phyloP scores from a whole-genome alignment of 2,113 vertebrate genomes.

The Hyperoodon ampullatus region DNA sequence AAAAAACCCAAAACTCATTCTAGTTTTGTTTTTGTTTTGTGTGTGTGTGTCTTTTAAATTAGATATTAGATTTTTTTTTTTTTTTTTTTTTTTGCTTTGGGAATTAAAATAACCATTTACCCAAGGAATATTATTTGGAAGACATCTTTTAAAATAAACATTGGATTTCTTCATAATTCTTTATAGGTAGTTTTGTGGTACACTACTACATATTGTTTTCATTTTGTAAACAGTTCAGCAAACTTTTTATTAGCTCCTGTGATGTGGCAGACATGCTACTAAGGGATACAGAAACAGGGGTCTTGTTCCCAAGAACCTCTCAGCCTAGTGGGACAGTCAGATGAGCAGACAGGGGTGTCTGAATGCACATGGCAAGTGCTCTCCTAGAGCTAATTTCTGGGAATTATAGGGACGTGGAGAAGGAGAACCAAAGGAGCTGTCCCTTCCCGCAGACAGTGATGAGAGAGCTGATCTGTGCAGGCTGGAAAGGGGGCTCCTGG shows the following conservation, averaged over 20 bases:
- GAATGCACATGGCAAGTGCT: rapidly evolving
- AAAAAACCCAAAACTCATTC: neutral
- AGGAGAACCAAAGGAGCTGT: rapidly evolving
- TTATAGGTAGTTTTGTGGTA: neutral
- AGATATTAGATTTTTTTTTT: neutral
- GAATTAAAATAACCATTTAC: slow-evolving; percentile 28
- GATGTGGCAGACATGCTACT: neutral
- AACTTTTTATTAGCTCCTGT: neutral
- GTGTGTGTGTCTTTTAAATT: neutral
- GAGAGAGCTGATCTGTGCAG: neutral
- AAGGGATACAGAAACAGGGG: neutral
- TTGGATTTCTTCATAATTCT: neutral
- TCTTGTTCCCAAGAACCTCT: neutral
- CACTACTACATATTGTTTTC: neutral
- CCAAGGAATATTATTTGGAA: neutral
- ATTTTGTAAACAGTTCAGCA: slow-evolving; percentile 2
- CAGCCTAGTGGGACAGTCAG: no score
- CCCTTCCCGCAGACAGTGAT: neutral
- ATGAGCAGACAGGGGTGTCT: neutral
- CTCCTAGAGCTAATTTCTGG: neutral
- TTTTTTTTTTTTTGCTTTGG: neutral
- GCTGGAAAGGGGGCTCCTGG: neutral
- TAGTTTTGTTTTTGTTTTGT: neutral
- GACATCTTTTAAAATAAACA: neutral
- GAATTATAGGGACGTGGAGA: neutral